These are phyloP conservation scores for Chloropsis cyanopogon DNA, from an alignment of 2,113 vertebrate species.

Conservation along the genomic window DNA sequence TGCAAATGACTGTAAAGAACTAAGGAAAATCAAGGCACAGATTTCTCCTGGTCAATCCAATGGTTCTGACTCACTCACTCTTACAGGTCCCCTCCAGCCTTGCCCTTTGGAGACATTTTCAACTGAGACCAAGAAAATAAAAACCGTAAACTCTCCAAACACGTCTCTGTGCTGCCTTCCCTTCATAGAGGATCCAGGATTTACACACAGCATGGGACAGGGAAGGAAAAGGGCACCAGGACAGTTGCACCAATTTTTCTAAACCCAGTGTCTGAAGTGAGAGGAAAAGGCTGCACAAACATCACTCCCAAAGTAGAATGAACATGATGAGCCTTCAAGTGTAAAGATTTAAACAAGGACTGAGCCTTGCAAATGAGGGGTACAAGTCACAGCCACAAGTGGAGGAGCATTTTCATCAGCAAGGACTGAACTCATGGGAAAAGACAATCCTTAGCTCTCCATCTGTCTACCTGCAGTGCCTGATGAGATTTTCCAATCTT, in stretches of 20 bases:
- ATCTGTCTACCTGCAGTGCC: neutral
- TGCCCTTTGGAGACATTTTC: accelerated
- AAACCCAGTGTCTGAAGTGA: neutral
- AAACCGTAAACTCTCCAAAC: neutral
- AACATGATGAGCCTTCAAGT: neutral
- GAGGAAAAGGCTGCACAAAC: neutral
- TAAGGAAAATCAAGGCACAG: neutral
- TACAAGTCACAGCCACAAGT: neutral
- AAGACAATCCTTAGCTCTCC: neutral
- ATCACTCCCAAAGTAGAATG: neutral
- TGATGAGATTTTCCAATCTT: neutral
- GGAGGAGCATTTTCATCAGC: neutral
- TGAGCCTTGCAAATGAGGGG: neutral
- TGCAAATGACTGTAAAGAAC: neutral
- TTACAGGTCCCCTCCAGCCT: neutral
- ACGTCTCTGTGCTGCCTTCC: neutral
- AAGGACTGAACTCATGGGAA: neutral
- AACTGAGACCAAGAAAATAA: neutral
- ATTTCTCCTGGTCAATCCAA: neutral
- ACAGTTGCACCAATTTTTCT: neutral
- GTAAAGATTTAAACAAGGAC: neutral
- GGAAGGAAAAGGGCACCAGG: neutral
- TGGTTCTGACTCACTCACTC: neutral
- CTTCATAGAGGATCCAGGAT: neutral
- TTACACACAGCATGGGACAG: accelerated